Evolutionary conservation across 2,888 invertebrate species (phyloP).

Genomic region (Mellilla xanthometata): DNA sequence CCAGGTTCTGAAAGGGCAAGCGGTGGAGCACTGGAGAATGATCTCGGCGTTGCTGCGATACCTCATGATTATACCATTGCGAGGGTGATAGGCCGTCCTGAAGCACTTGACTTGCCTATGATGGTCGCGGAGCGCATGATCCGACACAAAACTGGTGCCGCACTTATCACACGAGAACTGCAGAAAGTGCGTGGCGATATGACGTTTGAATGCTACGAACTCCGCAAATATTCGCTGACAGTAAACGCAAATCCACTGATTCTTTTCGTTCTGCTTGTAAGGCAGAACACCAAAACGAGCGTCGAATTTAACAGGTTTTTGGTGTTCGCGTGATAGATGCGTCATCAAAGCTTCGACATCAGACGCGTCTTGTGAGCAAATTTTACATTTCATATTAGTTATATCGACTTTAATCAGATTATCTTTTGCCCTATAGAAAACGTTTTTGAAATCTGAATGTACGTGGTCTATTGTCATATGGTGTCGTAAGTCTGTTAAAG

Average conservation of each 20-base stretch:
- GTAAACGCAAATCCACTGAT: slow-evolving; percentile 63
- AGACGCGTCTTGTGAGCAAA: slow-evolving; percentile 54
- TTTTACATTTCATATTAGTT: slow-evolving; percentile 66
- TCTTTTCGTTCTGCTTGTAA: slow-evolving; percentile 57
- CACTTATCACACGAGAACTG: slow-evolving; percentile 70
- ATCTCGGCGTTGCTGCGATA: slow-evolving; percentile 71
- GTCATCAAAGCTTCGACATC: slow-evolving; percentile 65
- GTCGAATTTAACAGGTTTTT: slow-evolving; percentile 66
- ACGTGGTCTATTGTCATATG: slow-evolving; percentile 65
- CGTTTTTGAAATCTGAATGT: slow-evolving; percentile 63
- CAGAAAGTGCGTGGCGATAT: slow-evolving; percentile 69
- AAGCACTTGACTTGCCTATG: slow-evolving; percentile 70
- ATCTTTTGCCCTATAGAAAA: slow-evolving; percentile 70
- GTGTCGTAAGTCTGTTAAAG: slow-evolving; percentile 53
- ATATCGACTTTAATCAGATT: slow-evolving; percentile 72
- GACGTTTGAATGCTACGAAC: slow-evolving; percentile 65
- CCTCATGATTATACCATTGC: slow-evolving; percentile 62
- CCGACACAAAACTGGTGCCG: slow-evolving; percentile 67
- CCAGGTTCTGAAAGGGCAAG: slow-evolving; percentile 72
- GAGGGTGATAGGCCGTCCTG: slow-evolving; percentile 64
- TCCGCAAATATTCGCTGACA: slow-evolving; percentile 58
- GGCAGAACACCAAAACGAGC: slow-evolving; percentile 68
- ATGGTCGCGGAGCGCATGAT: slow-evolving; percentile 66
- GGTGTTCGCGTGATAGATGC: slow-evolving; percentile 62
- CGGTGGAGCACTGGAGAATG: slow-evolving; percentile 70